Conservation (phyloP, 2,888 invertebrate genomes). For the Rapana venosa region DNA sequence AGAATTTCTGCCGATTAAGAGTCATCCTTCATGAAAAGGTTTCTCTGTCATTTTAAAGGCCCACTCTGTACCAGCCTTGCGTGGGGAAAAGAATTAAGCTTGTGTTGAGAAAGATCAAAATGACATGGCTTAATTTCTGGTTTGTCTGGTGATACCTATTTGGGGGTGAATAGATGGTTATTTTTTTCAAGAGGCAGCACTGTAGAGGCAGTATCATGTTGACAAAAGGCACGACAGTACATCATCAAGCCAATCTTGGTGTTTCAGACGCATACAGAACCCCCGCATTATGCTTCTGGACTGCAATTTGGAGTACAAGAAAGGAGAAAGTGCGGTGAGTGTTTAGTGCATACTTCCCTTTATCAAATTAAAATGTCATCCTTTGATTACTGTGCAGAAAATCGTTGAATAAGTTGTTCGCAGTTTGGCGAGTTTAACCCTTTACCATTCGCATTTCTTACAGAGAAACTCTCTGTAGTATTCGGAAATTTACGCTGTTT, state of each 20-base stretch:
- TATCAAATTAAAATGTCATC: no score
- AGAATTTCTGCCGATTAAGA: no score
- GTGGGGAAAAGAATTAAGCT: neutral
- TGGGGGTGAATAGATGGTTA: neutral
- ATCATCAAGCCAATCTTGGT: neutral
- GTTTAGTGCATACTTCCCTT: neutral
- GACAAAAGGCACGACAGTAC: neutral
- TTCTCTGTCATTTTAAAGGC: no score
- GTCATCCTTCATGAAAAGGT: no score
- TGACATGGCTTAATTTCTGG: neutral
- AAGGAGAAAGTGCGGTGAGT: conserved; percentile 91
- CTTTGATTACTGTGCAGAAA: no score
- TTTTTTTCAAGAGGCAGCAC: neutral
- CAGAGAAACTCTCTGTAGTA: no score
- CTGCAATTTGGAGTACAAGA: conserved; percentile 98
- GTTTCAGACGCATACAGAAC: conserved; percentile 89
- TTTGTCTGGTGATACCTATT: neutral
- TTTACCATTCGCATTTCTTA: no score
- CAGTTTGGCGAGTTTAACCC: no score
- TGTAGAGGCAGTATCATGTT: neutral
- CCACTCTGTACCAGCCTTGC: no score
- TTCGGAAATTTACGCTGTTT: no score
- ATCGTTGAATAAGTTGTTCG: no score
- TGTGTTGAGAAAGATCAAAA: neutral
- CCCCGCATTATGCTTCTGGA: conserved; percentile 96